phyloP scores from a whole-genome alignment of 2,888 invertebrate species.

The Melanostoma scalare region DNA sequence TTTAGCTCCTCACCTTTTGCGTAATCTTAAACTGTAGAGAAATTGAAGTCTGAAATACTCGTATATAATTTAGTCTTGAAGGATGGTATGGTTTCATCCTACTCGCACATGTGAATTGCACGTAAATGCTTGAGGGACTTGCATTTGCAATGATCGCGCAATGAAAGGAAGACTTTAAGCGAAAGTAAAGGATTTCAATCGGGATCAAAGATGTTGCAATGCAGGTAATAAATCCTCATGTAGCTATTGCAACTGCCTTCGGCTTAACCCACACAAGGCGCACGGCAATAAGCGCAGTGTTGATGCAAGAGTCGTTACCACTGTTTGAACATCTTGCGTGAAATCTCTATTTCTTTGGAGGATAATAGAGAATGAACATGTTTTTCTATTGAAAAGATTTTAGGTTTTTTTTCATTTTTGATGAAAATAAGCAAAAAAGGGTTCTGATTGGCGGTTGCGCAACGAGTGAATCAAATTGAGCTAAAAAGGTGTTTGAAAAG shows the following conservation, averaged over 20 bases:
- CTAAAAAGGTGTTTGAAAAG: constrained; percentile 14
- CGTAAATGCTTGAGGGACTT: constrained; percentile 11
- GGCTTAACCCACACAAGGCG: constrained; percentile 57
- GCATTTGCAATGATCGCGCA: constrained; percentile 10
- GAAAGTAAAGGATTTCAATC: constrained; percentile 70
- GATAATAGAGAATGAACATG: constrained; percentile 46
- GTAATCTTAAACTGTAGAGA: constrained; percentile 69
- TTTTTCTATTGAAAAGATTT: constrained; percentile 29
- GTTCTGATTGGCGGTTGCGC: constrained; percentile 72
- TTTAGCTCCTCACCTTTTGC: constrained; percentile 17
- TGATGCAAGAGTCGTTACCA: constrained; percentile 11
- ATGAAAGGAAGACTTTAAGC: constrained; percentile 55
- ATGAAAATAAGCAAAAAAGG: constrained; percentile 59
- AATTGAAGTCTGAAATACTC: constrained; percentile 17
- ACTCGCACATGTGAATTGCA: constrained; percentile 22
- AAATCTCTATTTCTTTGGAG: constrained; percentile 56
- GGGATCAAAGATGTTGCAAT: constrained; percentile 61
- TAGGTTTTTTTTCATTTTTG: constrained; percentile 36
- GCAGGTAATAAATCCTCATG: constrained; percentile 60
- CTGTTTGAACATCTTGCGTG: constrained; percentile 71
- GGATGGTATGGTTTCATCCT: constrained; percentile 46
- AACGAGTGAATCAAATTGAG: constrained; percentile 64
- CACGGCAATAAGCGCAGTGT: constrained; percentile 22
- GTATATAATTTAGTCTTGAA: constrained; percentile 37
- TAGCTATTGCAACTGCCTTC: constrained; percentile 50